A percentile compares a stretch with the other conserved stretches of the same genome.
phyloP scores from a whole-genome alignment of 2,797 vertebrate genomes.

The Loris lydekkerianus region DNA sequence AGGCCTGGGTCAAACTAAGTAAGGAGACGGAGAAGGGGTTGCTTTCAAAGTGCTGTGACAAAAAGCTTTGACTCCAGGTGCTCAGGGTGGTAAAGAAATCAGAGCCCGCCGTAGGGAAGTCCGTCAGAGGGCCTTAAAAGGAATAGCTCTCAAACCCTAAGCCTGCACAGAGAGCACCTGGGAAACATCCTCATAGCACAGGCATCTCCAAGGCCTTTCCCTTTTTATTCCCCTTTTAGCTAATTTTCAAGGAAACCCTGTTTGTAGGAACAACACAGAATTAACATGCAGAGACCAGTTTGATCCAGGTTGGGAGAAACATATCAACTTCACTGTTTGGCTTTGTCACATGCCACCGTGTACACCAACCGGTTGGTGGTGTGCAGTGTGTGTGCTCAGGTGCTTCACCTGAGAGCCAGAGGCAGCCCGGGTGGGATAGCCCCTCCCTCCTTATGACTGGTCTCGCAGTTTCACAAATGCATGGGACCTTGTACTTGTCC shows the following conservation, averaged over 20 bases:
- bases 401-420: neutral
- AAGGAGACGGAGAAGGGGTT: conserved; percentile 35
- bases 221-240: neutral
- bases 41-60: conserved; percentile 40
- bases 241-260: conserved; percentile 60
- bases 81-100: conserved; percentile 65
- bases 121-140: neutral
- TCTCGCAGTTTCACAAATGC: neutral
- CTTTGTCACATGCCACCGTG: neutral
- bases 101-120: conserved; percentile 35
- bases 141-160: neutral
- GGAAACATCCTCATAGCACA: neutral
- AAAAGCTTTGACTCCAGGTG: conserved; percentile 48
- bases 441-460: neutral
- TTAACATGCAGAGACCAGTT: neutral
- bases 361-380: neutral
- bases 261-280: conserved; percentile 25
- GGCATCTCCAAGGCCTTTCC: neutral
- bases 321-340: neutral
- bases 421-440: neutral
- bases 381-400: neutral
- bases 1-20: conserved; percentile 40
- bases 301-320: neutral
- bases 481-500: neutral
- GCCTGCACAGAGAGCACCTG: neutral